Conservation (phyloP, 2,888 invertebrate genomes). For the Acronicta psi region DNA sequence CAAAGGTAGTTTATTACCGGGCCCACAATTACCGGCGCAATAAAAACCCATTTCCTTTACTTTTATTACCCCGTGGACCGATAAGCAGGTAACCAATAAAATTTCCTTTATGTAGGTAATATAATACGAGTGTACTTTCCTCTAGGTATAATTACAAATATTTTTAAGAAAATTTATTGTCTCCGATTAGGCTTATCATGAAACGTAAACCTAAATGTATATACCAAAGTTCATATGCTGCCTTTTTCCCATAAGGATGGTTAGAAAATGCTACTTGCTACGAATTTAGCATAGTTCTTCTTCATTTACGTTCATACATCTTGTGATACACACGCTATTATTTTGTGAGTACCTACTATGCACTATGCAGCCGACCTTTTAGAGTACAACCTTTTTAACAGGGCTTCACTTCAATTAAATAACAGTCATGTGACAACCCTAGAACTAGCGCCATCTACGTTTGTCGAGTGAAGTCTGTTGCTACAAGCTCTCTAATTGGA, state of each 20-base stretch:
- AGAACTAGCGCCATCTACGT: constrained; percentile 5
- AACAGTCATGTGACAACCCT: constrained; percentile 24
- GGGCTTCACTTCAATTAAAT: background rate
- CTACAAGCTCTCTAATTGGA: constrained; percentile 40
- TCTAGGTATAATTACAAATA: constrained; percentile 7
- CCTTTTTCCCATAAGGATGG: too few species aligned
- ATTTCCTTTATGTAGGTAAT: constrained; percentile 9
- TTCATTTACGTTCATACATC: too few species aligned
- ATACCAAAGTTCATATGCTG: too few species aligned
- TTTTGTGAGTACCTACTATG: too few species aligned
- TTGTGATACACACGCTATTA: too few species aligned
- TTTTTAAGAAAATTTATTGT: background rate
- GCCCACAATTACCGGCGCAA: constrained; percentile 31
- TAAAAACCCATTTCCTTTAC: constrained; percentile 44
- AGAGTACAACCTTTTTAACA: too few species aligned
- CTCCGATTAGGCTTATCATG: too few species aligned
- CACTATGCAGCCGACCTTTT: too few species aligned
- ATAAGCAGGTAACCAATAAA: constrained; percentile 36
- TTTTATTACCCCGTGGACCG: constrained; percentile 31
- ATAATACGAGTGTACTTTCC: background rate
- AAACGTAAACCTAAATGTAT: too few species aligned
- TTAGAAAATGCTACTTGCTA: too few species aligned
- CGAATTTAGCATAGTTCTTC: too few species aligned
- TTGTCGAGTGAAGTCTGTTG: background rate
- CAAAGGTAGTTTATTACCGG: constrained; percentile 25